A percentile compares a stretch with the other conserved stretches of the same genome.
Evolutionary conservation across 2,888 invertebrate species (phyloP).

Genomic region (Rhyacophila evoluta): DNA sequence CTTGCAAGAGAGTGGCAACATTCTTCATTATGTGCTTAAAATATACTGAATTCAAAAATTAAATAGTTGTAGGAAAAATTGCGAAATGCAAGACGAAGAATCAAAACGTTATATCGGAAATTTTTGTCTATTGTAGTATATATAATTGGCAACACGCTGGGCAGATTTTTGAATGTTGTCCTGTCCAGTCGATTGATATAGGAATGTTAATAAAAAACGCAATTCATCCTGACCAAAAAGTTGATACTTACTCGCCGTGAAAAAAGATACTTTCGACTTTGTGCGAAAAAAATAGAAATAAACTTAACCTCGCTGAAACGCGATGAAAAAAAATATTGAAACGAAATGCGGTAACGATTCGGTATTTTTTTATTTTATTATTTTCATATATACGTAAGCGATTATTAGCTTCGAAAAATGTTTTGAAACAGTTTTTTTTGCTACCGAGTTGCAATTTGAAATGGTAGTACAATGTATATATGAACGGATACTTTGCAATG

Average conservation of each 20-base stretch:
- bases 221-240: neutral
- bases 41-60: too few species aligned
- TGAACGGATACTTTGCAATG: neutral
- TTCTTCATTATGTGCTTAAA: too few species aligned
- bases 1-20: too few species aligned
- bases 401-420: neutral
- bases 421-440: neutral
- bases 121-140: too few species aligned
- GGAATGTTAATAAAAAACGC: neutral
- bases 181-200: neutral
- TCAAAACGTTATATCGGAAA: too few species aligned
- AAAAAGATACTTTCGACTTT: neutral
- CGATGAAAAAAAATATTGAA: neutral
- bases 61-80: too few species aligned
- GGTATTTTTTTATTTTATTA: neutral
- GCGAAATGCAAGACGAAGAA: too few species aligned
- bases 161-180: neutral
- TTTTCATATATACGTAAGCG: neutral
- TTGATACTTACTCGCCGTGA: neutral
- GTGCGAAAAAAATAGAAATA: neutral
- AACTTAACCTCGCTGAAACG: neutral
- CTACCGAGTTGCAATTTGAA: neutral
- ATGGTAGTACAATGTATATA: neutral
- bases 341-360: conserved; percentile 10
- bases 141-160: too few species aligned